phyloP scores from a whole-genome alignment of 2,888 invertebrate genomes.

The Tetheella fluctuosa region DNA sequence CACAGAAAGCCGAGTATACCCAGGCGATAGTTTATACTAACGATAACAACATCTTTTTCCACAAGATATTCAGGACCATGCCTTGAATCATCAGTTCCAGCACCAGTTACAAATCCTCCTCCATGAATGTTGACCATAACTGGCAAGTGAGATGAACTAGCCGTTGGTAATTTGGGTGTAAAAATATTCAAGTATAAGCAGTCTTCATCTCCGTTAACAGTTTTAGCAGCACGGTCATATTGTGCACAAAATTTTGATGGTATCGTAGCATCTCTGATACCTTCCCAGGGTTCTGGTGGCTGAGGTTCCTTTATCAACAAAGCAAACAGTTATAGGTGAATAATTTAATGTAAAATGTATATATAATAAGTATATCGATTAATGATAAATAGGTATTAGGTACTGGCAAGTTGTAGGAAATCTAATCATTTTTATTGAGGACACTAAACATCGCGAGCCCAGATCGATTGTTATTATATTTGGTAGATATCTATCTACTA shows the following conservation, averaged over 20 bases:
- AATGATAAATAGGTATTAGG: no score
- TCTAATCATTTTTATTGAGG: no score
- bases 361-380: no score
- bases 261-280: slow-evolving; percentile 85
- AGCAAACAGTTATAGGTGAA: slow-evolving; percentile 13
- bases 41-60: slow-evolving; percentile 70
- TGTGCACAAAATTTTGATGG: slow-evolving; percentile 87
- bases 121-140: slow-evolving; percentile 80
- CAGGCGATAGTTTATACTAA: slow-evolving; percentile 73
- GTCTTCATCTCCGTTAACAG: slow-evolving; percentile 82
- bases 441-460: no score
- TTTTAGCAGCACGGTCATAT: slow-evolving; percentile 79
- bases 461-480: no score
- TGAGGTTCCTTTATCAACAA: slow-evolving; percentile 61
- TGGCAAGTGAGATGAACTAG: slow-evolving; percentile 44
- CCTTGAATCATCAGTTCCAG: slow-evolving; percentile 64
- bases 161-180: slow-evolving; percentile 75
- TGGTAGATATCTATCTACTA: no score
- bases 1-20: slow-evolving; percentile 75
- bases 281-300: slow-evolving; percentile 80
- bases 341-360: not conserved
- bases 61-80: slow-evolving; percentile 76
- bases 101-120: slow-evolving; percentile 74
- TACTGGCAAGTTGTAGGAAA: no score
- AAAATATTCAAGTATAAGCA: slow-evolving; percentile 89